These are phyloP conservation scores for Python bivittatus DNA, from an alignment of 2,113 vertebrate genomes.

Conservation along the genomic window DNA sequence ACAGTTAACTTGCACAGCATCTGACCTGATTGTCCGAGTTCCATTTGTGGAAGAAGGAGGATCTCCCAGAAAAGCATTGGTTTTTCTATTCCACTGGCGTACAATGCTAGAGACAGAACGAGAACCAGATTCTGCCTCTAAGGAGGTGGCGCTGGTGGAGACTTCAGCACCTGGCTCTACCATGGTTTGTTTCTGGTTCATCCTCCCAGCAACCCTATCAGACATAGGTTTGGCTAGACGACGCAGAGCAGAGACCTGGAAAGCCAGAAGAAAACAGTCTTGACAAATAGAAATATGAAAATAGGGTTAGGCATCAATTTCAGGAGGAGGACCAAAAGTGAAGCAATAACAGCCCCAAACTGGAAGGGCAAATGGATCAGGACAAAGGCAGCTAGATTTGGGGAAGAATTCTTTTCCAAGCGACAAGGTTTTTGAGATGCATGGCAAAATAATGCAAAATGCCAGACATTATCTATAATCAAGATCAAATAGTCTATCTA, in stretches of 20 bases:
- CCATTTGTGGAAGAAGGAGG: constrained; percentile 70
- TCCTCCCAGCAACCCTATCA: constrained; percentile 84
- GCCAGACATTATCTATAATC: background rate
- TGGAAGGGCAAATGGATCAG: rapidly evolving
- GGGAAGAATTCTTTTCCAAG: background rate
- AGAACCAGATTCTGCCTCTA: constrained; percentile 79
- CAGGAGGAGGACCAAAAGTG: rapidly evolving
- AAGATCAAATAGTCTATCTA: background rate
- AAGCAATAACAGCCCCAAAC: background rate
- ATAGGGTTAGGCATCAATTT: background rate
- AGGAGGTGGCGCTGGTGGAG: constrained; percentile 87
- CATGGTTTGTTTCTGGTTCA: constrained; percentile 65
- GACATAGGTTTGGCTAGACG: constrained; percentile 93
- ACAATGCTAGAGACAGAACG: constrained; percentile 92
- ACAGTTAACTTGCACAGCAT: background rate
- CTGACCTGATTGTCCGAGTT: constrained; percentile 72
- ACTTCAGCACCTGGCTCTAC: constrained; percentile 87
- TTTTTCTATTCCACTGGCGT: constrained; percentile 94
- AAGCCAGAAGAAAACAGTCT: background rate
- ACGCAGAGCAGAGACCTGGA: constrained; percentile 86
- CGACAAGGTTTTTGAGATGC: background rate
- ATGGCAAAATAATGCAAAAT: background rate
- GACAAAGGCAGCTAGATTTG: background rate
- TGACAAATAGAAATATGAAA: rapidly evolving
- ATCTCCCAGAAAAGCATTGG: constrained; percentile 85